These are phyloP conservation scores for Aselliscus stoliczkanus DNA, from an alignment of 2,797 vertebrate species.

Conservation along the genomic window DNA sequence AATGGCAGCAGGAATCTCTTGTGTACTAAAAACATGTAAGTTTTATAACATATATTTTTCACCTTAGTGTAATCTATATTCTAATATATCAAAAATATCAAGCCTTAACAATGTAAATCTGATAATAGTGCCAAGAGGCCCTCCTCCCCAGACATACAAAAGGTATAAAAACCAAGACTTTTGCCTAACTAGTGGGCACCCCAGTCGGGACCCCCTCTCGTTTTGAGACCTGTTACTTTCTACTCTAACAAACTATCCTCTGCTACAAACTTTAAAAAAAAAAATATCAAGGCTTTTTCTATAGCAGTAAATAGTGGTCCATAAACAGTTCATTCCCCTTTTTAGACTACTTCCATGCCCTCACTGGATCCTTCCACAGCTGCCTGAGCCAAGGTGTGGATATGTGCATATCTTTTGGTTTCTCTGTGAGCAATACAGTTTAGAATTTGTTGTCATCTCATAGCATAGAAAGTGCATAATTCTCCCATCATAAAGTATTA, in stretches of 20 bases:
- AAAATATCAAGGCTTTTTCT: too few species aligned
- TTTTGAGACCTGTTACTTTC: too few species aligned
- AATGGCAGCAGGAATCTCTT: not conserved
- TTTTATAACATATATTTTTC: not conserved
- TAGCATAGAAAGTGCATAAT: not conserved
- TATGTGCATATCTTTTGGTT: not conserved
- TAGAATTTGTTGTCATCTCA: not conserved
- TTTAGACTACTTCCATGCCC: not conserved
- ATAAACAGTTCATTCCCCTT: not conserved
- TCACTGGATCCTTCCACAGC: not conserved
- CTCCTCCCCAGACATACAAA: too few species aligned
- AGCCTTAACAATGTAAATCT: too few species aligned
- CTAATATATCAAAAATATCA: not conserved
- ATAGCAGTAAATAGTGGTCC: not conserved
- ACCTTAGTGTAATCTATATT: not conserved
- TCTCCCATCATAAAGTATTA: not conserved
- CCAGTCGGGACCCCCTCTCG: too few species aligned
- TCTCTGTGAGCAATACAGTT: not conserved
- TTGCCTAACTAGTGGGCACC: too few species aligned
- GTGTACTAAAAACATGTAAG: not conserved
- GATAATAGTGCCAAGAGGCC: too few species aligned
- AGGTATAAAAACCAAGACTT: too few species aligned
- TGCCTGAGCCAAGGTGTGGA: not conserved
- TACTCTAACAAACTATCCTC: too few species aligned
- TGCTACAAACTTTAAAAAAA: too few species aligned